Conservation (phyloP, 2,797 vertebrate species). For the Eulemur rubriventer region DNA sequence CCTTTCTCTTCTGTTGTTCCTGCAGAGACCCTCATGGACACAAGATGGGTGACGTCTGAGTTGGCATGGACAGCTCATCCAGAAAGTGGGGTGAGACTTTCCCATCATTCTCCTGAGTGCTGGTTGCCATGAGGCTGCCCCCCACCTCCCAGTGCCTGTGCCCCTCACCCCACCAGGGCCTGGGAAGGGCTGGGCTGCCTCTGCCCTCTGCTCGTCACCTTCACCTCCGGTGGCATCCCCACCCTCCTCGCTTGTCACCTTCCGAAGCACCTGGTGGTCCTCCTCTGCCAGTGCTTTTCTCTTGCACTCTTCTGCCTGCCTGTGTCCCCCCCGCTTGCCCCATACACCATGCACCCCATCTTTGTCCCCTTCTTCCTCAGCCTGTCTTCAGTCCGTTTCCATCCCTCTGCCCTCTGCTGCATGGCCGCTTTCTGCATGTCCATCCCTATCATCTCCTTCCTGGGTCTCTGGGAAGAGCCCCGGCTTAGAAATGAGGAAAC, state of each 20-base stretch:
- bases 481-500: not conserved
- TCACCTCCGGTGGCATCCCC: not conserved
- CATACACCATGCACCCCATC: not conserved
- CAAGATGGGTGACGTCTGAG: constrained; percentile 97
- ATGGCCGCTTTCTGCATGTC: not conserved
- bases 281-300: not conserved
- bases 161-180: not conserved
- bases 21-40: constrained; percentile 98
- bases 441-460: not conserved
- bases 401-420: not conserved
- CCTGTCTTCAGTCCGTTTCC: not conserved
- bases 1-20: constrained; percentile 52
- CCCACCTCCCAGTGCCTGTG: rapidly evolving
- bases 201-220: not conserved
- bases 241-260: not conserved
- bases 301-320: not conserved
- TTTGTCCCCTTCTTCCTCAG: not conserved
- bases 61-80: constrained; percentile 97
- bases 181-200: not conserved
- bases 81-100: constrained; percentile 94
- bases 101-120: not conserved
- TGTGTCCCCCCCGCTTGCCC: not conserved
- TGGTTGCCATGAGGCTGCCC: not conserved
- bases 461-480: not conserved
- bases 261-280: not conserved